Percentiles rank a stretch among this genome's conserved stretches.
Conservation (phyloP, 2,797 vertebrate species). For the Sebastolobus altivelis region DNA sequence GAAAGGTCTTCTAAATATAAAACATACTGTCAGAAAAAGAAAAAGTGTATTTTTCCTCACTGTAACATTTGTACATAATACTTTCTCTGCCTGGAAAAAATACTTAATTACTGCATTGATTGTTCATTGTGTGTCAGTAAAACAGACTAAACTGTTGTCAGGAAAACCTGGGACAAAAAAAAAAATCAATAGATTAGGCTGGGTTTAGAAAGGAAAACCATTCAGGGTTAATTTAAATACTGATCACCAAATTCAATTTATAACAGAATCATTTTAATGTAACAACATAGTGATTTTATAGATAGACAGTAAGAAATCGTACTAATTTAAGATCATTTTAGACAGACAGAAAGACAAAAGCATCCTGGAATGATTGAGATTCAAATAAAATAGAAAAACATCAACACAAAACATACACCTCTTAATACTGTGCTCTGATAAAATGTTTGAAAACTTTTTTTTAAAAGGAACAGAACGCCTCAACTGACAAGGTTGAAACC, state of each 20-base stretch:
- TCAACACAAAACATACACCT: conserved; percentile 70
- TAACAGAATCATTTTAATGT: conserved; percentile 77
- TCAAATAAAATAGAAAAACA: conserved; percentile 76
- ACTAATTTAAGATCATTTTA: conserved; percentile 71
- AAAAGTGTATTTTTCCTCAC: background rate
- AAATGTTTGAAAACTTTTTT: conserved; percentile 63
- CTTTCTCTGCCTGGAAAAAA: background rate
- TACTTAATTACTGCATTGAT: background rate
- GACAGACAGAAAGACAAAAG: conserved; percentile 56
- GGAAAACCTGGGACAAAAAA: background rate
- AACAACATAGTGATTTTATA: conserved; percentile 75
- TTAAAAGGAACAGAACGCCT: conserved; percentile 65
- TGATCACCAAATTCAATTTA: conserved; percentile 17
- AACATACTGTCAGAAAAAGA: background rate
- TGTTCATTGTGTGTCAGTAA: background rate
- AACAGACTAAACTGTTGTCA: background rate
- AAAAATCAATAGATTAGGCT: background rate
- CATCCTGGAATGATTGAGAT: conserved; percentile 81
- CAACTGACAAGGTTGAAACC: conserved; percentile 74
- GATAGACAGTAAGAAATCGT: conserved; percentile 77
- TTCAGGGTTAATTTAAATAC: conserved; percentile 3
- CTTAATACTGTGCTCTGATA: conserved; percentile 84
- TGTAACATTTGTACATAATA: conserved; percentile 8
- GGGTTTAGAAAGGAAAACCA: background rate
- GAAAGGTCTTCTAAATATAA: background rate